Conservation (phyloP, 2,113 vertebrate species). For the Lepidiolamprologus cunningtoni region DNA sequence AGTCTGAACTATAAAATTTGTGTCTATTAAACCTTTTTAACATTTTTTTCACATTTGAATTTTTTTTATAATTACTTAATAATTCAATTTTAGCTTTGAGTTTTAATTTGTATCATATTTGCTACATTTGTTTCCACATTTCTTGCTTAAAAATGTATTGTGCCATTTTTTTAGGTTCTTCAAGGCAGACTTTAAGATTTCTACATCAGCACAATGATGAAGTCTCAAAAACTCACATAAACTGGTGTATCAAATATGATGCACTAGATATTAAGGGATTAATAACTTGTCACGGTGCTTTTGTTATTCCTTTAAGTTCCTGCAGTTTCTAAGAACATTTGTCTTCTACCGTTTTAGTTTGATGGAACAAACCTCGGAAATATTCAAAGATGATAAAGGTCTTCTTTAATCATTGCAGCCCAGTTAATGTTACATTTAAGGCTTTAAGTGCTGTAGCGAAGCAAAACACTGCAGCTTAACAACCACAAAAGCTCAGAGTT, state of each 20-base stretch:
- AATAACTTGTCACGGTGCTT: background rate
- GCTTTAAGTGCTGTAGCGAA: background rate
- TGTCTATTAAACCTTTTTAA: background rate
- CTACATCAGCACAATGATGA: background rate
- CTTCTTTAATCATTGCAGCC: background rate
- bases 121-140: background rate
- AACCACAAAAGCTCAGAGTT: background rate
- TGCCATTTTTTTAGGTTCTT: background rate
- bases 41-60: fast-evolving
- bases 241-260: background rate
- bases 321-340: background rate
- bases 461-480: background rate
- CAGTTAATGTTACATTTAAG: background rate
- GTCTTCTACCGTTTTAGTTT: background rate
- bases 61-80: background rate
- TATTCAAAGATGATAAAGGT: background rate
- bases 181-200: background rate
- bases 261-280: background rate
- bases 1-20: background rate
- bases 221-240: background rate
- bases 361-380: background rate
- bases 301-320: background rate
- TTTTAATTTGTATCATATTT: background rate
- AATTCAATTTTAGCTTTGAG: background rate
- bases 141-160: background rate